These are phyloP conservation scores for Apteryx mantelli DNA, from an alignment of 2,113 vertebrate genomes.

Conservation along the genomic window DNA sequence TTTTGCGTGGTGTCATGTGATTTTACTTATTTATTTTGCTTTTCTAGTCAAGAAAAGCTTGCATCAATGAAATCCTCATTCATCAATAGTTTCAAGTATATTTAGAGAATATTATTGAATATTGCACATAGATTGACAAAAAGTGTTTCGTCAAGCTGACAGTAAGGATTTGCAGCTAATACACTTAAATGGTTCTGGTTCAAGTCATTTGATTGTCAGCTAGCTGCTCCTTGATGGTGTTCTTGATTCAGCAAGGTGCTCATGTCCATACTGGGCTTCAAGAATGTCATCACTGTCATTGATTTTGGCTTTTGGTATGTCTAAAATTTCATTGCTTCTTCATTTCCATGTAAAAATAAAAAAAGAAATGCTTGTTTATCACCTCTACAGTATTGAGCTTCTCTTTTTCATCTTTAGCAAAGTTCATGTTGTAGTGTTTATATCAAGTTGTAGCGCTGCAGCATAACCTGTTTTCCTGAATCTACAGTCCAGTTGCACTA, in stretches of 20 bases:
- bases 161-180: neutral
- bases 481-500: neutral
- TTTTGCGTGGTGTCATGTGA: neutral
- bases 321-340: neutral
- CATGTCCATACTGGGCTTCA: neutral
- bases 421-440: neutral
- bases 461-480: neutral
- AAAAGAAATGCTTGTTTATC: neutral
- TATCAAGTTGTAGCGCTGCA: neutral
- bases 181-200: neutral
- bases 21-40: neutral
- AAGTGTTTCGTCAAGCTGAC: neutral
- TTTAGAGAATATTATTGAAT: neutral
- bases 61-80: fast-evolving
- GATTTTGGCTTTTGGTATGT: neutral
- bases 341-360: neutral
- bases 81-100: neutral
- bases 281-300: neutral
- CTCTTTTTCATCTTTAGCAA: neutral
- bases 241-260: neutral
- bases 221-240: neutral
- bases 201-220: neutral
- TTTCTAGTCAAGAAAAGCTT: neutral
- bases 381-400: neutral
- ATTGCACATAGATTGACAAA: neutral